Conservation (phyloP, 2,113 vertebrate genomes). For the Vicugna pacos region DNA sequence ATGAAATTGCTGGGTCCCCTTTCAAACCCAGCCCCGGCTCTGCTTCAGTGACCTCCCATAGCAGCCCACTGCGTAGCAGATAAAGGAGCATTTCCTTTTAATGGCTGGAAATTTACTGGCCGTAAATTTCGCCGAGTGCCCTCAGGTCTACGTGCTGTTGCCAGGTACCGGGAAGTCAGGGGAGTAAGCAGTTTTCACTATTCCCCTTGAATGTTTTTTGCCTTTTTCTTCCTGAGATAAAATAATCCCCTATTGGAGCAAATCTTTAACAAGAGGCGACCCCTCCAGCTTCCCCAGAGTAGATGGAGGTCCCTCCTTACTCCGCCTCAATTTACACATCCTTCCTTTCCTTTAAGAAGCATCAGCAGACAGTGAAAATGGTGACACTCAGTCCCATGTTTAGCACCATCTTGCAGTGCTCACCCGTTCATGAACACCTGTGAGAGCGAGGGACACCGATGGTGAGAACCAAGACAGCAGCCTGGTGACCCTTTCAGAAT, state of each 20-base stretch:
- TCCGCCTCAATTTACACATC: background rate
- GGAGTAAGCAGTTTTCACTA: background rate
- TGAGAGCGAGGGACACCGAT: background rate
- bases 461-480: background rate
- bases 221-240: background rate
- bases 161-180: constrained; percentile 9
- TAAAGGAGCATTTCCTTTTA: constrained; percentile 51
- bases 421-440: background rate
- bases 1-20: constrained; percentile 36
- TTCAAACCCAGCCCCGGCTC: constrained; percentile 44
- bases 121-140: constrained; percentile 29
- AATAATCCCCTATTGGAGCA: background rate
- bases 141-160: background rate
- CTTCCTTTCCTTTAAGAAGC: background rate
- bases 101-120: background rate
- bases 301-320: background rate
- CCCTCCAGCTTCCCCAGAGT: background rate
- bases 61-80: constrained; percentile 7
- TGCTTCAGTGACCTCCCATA: background rate
- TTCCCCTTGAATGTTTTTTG: background rate
- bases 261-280: background rate
- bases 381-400: background rate
- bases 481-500: background rate
- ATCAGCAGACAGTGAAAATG: background rate
- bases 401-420: no score